phyloP scores from a whole-genome alignment of 2,113 vertebrate species.

The Porphyrio hochstetteri region DNA sequence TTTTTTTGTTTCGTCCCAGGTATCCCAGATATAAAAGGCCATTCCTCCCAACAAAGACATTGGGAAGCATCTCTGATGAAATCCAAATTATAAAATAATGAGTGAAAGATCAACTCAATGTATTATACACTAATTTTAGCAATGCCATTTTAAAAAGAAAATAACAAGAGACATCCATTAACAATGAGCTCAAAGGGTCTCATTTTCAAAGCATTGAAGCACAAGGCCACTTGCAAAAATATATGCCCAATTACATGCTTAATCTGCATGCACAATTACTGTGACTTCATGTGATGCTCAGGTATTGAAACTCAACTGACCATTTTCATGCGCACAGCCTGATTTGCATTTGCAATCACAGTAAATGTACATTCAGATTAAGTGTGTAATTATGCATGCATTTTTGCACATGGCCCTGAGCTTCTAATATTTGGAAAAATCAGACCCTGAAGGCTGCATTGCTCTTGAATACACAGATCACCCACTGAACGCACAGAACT shows the following conservation, averaged over 20 bases:
- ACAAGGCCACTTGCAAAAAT: constrained; percentile 12
- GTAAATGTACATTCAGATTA: constrained; percentile 10
- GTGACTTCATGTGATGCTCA: neutral
- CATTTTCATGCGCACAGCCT: neutral
- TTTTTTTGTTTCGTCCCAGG: neutral
- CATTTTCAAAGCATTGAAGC: neutral
- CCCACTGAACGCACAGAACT: neutral
- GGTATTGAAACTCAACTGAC: constrained; percentile 12
- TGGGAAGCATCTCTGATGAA: neutral
- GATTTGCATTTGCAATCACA: constrained; percentile 33
- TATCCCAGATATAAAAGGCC: neutral
- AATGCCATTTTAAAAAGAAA: neutral
- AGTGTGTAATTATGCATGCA: neutral
- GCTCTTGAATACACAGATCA: neutral
- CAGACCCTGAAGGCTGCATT: neutral
- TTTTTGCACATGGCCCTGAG: neutral
- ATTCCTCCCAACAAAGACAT: neutral
- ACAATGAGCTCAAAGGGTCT: neutral
- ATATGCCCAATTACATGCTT: constrained; percentile 6
- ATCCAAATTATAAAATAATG: neutral
- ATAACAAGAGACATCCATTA: neutral
- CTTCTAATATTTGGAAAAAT: constrained; percentile 8
- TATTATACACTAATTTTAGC: neutral
- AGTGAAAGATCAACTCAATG: neutral
- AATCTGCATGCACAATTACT: constrained; percentile 6